phyloP scores from a whole-genome alignment of 2,888 invertebrate species.

The Amblyjoppa fuscipennis region DNA sequence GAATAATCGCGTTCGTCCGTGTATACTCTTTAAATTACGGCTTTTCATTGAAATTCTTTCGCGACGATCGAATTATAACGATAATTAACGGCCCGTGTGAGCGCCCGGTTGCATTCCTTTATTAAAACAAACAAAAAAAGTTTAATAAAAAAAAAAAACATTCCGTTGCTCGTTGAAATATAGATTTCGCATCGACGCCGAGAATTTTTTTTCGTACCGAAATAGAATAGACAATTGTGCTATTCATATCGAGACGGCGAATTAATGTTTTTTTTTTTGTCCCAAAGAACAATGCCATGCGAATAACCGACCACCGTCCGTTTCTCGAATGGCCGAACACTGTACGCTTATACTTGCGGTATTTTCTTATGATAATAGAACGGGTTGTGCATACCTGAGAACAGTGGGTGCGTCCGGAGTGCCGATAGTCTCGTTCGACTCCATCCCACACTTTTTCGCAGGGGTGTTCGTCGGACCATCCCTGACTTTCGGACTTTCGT shows the following conservation, averaged over 20 bases:
- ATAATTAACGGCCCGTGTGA: background rate
- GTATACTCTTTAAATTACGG: background rate
- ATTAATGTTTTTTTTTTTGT: background rate
- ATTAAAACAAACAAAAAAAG: background rate
- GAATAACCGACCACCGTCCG: background rate
- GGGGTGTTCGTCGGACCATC: conserved; percentile 19
- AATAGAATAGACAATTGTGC: background rate
- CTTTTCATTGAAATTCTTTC: background rate
- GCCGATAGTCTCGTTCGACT: conserved; percentile 13
- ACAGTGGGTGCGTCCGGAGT: background rate
- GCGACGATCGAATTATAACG: background rate
- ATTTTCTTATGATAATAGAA: background rate
- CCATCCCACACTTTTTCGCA: conserved; percentile 10
- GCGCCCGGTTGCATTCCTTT: background rate
- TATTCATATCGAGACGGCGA: background rate
- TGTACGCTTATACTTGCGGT: background rate
- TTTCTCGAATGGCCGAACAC: background rate
- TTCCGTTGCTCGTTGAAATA: background rate
- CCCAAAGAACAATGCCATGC: too few relatives aligned
- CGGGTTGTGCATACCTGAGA: background rate
- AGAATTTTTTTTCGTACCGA: background rate
- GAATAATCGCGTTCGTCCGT: background rate
- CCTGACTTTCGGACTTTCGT: conserved; percentile 40
- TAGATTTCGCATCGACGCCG: background rate
- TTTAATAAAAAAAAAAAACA: background rate